Base-by-base conservation (phyloP, 2,888 invertebrate species). In the Tipula confusa region DNA sequence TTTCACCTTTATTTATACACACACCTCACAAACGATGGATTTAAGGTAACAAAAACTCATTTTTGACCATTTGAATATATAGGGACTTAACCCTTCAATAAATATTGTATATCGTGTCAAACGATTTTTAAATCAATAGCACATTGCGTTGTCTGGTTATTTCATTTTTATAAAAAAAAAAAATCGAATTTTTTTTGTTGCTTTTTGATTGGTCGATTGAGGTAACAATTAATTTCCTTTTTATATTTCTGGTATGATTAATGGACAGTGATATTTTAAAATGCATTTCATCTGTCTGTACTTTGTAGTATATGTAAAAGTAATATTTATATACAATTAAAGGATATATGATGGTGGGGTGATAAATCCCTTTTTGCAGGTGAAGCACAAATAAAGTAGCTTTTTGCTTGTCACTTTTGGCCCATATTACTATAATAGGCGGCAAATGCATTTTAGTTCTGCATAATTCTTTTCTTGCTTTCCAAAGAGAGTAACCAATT, bases 1-100 rank as follows among this genome's bases (percentile, higher is more conserved):
- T 24, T 24, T 24, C 64, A 64, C 64, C 64, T 64, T 18, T 64
- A 24, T 64, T 64, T 24, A 24, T 64, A 64, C 24, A 24, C 64
- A 9, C 43, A 1, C 6, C 11, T 9, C 11, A 33, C 33, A 11
- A 11, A 33, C 33, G 5, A 33, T 9, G 33, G 33, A 33, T 1
- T n/a, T 36, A 36, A 11, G 43, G 43, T 15, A 3, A 24, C 5
- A 11, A 9, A 64, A 9, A 9, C n/a, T n/a, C n/a, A 24, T 7
- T 18, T 64, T 64, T n/a, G 64, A 11, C 24, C 64, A 64, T 64
- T 64, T 64, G 24, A 24, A 64, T 64, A 11, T n/a, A 24, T 64
- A 64, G 64, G 64, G 64, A 64, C n/a, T 64, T 64, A 64, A 64
- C 64, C 64, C 64, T 64, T 64, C 64, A 64, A 24, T 64, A 64